Base-by-base conservation (phyloP, 2,113 vertebrate genomes). In the Hipposideros armiger region DNA sequence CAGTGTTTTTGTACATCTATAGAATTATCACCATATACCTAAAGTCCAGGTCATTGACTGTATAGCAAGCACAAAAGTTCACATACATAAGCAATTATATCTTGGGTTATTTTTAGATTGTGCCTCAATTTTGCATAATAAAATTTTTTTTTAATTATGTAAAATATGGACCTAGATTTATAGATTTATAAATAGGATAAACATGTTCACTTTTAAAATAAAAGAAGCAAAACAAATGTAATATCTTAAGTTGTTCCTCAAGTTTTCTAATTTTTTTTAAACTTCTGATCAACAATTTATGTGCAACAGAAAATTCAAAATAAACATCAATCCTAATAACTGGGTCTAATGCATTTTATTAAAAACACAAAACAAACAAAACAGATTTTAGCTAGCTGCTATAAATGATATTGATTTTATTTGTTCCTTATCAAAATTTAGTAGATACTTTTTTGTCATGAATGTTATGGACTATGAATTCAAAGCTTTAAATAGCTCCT, bases 291-390 rank as follows among this genome's bases (percentile, higher is more conserved):
- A 70, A 42, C 24, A 84, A 77, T 52, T 89, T 94, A 89, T 19
- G 0, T 80, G 26, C 7, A 42, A 77, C 11, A 94, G 11, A 73
- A 93, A 76, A 66, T 60, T 87, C 14, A 86, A 73, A 64, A 84
- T 73, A 76, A 76, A n/a, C 40, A 73, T 40, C 11, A 40, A 66
- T 83, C 94, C 7, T 85, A 76, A 73, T 36, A 80, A 92, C 87
- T 47, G 77, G 4, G 42, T 82, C 24, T 72, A 94, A 67, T 67
- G 19, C 9, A 92, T 45, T 93, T 91, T 72, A 73, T 77, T 88
- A 73, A 96, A 83, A 95, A 78, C 54, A n/a, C 1, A 91, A 87
- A 84, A 58, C 52, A 92, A 92, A 93, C 83, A 92, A 91, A 86
- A 54, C 17, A 66, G 15, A 77, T 85, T 81, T 84, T 83, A 85